A percentile compares a stretch with the other conserved stretches of the same genome.
phyloP scores from a whole-genome alignment of 2,797 vertebrate species.

The Muraenolepis orangiensis region DNA sequence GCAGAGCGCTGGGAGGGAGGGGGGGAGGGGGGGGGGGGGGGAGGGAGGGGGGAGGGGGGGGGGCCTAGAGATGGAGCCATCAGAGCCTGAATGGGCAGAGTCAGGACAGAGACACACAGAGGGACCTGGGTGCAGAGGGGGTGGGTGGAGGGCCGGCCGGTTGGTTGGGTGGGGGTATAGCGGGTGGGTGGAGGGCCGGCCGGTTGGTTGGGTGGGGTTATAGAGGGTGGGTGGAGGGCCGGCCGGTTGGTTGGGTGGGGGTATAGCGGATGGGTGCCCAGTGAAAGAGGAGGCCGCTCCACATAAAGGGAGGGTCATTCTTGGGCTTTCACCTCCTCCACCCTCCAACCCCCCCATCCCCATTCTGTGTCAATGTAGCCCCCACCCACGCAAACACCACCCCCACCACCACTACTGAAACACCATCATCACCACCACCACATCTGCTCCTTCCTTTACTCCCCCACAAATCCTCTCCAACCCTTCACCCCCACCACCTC shows the following conservation, averaged over 20 bases:
- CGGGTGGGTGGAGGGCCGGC: too few relatives aligned
- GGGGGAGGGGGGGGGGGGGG: slow-evolving; percentile 37
- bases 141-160: too few relatives aligned
- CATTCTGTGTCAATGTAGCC: slow-evolving; percentile 73
- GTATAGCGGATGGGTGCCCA: slow-evolving; percentile 51
- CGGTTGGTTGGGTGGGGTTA: too few relatives aligned
- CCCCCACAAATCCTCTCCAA: too few relatives aligned
- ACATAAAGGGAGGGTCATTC: slow-evolving; percentile 73
- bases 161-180: too few relatives aligned
- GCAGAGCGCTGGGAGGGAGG: slow-evolving; percentile 20
- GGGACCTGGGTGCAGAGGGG: slow-evolving; percentile 25
- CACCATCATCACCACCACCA: too few relatives aligned
- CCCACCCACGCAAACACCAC: slow-evolving; percentile 65
- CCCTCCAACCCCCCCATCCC: slow-evolving; percentile 14
- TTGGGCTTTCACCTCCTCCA: slow-evolving; percentile 73
- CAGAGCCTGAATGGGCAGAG: slow-evolving; percentile 79
- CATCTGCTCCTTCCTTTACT: too few relatives aligned
- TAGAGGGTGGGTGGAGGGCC: too few relatives aligned
- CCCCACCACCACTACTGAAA: too few relatives aligned
- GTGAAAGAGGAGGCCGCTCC: slow-evolving; percentile 69
- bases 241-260: too few relatives aligned
- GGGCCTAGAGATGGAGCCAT: slow-evolving; percentile 83
- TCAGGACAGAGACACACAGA: slow-evolving; percentile 81
- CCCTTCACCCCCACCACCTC: slow-evolving; percentile 19
- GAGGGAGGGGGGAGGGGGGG: slow-evolving; percentile 31